Percentiles rank a stretch among this genome's conserved stretches.
These are phyloP conservation scores for Drosophila subquinaria DNA, from an alignment of 2,888 invertebrate genomes.

Conservation along the genomic window DNA sequence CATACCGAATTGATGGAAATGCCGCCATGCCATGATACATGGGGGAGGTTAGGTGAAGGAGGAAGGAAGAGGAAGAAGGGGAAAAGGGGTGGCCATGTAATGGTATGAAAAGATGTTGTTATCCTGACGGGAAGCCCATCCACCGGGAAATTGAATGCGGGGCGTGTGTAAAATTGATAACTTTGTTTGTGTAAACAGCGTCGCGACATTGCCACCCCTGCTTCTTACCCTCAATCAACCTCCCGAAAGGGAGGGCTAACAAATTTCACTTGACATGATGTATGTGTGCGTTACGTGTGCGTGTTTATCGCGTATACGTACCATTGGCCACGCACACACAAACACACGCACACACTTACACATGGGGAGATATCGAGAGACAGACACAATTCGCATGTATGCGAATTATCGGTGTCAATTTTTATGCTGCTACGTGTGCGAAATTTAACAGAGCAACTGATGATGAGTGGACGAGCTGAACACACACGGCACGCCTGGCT, in stretches of 20 bases:
- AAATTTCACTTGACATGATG: slow-evolving; percentile 70
- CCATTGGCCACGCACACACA: slow-evolving; percentile 38
- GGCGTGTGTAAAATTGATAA: slow-evolving; percentile 79
- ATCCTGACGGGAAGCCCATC: slow-evolving; percentile 57
- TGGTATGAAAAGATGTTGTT: slow-evolving; percentile 58
- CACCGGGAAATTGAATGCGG: slow-evolving; percentile 65
- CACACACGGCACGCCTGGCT: slow-evolving; percentile 24
- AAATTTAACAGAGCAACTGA: slow-evolving; percentile 76
- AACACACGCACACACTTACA: slow-evolving; percentile 8
- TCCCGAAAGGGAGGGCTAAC: slow-evolving; percentile 32
- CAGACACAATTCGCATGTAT: slow-evolving; percentile 28
- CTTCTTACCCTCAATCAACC: neutral
- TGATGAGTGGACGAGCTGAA: slow-evolving; percentile 61
- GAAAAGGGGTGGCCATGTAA: slow-evolving; percentile 10
- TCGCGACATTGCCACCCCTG: slow-evolving; percentile 66
- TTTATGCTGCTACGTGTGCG: slow-evolving; percentile 83
- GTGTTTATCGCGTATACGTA: slow-evolving; percentile 75
- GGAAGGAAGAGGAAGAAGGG: neutral
- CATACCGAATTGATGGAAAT: slow-evolving; percentile 81
- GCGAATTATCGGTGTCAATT: slow-evolving; percentile 80
- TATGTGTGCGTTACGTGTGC: slow-evolving; percentile 70
- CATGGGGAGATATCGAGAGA: slow-evolving; percentile 6
- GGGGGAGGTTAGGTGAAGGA: neutral
- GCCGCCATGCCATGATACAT: slow-evolving; percentile 34
- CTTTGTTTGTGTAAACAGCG: slow-evolving; percentile 80